Base-by-base conservation (phyloP, 2,113 vertebrate species). In the Hydrolagus affinis region DNA sequence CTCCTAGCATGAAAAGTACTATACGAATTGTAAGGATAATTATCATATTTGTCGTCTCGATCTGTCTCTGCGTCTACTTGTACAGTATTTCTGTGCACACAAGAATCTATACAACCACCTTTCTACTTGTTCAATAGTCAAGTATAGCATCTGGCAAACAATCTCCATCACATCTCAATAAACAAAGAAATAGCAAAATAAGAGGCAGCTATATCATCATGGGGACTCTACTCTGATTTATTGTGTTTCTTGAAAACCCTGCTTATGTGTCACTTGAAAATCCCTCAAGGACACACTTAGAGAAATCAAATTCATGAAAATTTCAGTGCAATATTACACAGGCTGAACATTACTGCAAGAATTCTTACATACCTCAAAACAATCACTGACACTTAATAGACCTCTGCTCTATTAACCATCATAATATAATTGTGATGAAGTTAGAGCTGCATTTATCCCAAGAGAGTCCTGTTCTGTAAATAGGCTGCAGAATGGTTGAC, bases 401-500 rank as follows among this genome's bases (percentile, higher is more conserved):
- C 30, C 21, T 15, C 30, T 74, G 21, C 32, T 75, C 32, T 44
- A 75, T 75, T 74, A 74, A 74, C 15, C 32, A 74, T 14, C 11
- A 44, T 56, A 56, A 75, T 75, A 19, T 75, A 75, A 75, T 75
- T 75, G 19, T 75, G 73, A 75, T 75, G 19, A 10, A 56, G 32
- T 75, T 44, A 75, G 56, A 75, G 11, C 32, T 56, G 28, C 7
- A 75, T 19, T 75, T 21, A 74, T 56, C 72, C 72, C 30, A 32
- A 17, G 12, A 74, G 44, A 56, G 32, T 75, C 2, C 73, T 57
- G 73, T 21, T 75, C 28, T 75, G 32, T 11, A 44, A 44, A 44
- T 44, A 44, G 32, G 66, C 21, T 69, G 21, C 19, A 21, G 21
- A 69, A 19, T 11, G 15, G 4, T 4, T 11, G 8, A 21, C 66